These are phyloP conservation scores for Phenganax stokvisi DNA, from an alignment of 92 coral and sea anemone genomes.

Conservation along the genomic window DNA sequence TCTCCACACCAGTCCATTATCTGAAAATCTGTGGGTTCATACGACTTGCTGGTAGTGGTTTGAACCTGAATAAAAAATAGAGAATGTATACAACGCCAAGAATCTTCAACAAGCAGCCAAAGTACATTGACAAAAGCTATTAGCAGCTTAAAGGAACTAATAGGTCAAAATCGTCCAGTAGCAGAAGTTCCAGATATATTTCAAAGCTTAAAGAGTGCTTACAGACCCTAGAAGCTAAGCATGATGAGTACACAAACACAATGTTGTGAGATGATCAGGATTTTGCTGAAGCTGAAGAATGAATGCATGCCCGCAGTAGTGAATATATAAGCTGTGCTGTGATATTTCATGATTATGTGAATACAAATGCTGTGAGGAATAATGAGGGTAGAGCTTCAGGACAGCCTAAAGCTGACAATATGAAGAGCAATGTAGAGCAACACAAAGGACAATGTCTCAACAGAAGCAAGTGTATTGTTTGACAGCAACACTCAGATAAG, in stretches of 20 bases:
- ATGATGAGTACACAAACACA: conserved; percentile 42
- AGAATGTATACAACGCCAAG: conserved; percentile 46
- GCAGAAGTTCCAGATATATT: conserved; percentile 26
- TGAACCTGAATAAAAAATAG: background rate
- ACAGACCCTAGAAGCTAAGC: conserved; percentile 4
- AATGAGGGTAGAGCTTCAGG: background rate
- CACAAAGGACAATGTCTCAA: too few relatives aligned
- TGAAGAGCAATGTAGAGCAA: too few relatives aligned
- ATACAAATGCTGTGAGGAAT: background rate
- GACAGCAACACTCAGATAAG: too few relatives aligned
- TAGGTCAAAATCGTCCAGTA: conserved; percentile 25
- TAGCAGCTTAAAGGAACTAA: conserved; percentile 29
- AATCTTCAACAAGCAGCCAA: conserved; percentile 47
- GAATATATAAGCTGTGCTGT: conserved; percentile 24
- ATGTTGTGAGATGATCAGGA: conserved; percentile 46
- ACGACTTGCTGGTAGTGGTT: background rate
- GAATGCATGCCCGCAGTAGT: conserved; percentile 44
- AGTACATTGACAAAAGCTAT: conserved; percentile 32
- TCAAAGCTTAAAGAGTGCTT: conserved; percentile 12
- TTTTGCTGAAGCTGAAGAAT: conserved; percentile 39
- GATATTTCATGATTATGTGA: conserved; percentile 5
- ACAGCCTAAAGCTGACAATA: background rate
- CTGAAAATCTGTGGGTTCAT: background rate
- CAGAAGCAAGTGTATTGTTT: too few relatives aligned
- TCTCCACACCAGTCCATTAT: too few relatives aligned